These are phyloP conservation scores for Capreolus pygargus DNA, from an alignment of 2,113 vertebrate species.

Conservation along the genomic window DNA sequence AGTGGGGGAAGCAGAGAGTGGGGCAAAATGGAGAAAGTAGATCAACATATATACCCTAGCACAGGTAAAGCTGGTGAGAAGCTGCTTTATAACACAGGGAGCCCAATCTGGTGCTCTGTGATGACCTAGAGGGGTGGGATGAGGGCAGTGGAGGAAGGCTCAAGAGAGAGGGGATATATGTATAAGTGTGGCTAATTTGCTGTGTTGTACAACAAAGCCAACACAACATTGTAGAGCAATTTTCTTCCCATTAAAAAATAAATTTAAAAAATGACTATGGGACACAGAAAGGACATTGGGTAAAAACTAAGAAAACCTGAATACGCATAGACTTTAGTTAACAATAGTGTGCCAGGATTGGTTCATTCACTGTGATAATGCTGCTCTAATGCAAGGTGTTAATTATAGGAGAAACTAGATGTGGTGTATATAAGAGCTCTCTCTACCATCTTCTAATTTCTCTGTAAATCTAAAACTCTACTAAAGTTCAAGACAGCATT, in stretches of 20 bases:
- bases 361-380: neutral
- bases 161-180: neutral
- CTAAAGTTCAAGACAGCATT: neutral
- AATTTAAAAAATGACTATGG: neutral
- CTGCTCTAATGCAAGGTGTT: neutral
- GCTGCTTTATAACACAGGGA: neutral
- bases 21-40: neutral
- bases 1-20: neutral
- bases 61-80: neutral
- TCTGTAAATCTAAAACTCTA: neutral
- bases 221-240: neutral
- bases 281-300: neutral
- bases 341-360: neutral
- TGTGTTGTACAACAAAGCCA: neutral
- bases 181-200: neutral
- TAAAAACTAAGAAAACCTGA: neutral
- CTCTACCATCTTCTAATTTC: neutral
- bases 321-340: neutral
- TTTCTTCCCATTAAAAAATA: neutral
- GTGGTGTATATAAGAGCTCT: fast-evolving
- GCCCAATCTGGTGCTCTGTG: neutral
- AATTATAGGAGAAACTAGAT: neutral
- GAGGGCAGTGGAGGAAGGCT: neutral
- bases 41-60: neutral
- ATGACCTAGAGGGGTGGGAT: neutral